These are phyloP conservation scores for Nothocercus julius DNA, from an alignment of 2,113 vertebrate genomes.

Conservation along the genomic window DNA sequence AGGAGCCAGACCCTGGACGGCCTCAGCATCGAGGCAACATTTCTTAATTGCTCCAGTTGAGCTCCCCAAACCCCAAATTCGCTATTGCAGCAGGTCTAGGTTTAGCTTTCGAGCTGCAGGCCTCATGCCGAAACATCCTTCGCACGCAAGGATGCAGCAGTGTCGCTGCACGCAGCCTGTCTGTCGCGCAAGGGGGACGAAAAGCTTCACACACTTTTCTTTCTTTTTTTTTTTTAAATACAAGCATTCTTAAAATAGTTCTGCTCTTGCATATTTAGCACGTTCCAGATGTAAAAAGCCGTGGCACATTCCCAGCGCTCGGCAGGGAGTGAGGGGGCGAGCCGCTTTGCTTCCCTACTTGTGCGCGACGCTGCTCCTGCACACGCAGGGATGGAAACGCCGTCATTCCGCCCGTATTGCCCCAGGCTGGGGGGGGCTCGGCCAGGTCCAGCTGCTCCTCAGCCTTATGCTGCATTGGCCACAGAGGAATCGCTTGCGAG, in stretches of 20 bases:
- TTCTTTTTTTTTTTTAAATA: neutral
- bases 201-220: neutral
- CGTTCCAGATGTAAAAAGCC: neutral
- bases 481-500: neutral
- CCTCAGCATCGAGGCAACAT: too few relatives aligned
- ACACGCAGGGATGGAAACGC: neutral
- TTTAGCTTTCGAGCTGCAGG: too few relatives aligned
- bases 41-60: too few relatives aligned
- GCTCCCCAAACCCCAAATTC: too few relatives aligned
- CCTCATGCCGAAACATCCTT: too few relatives aligned
- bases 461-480: rapidly evolving
- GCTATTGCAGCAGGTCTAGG: too few relatives aligned
- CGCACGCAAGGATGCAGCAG: too few relatives aligned
- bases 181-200: too few relatives aligned
- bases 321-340: neutral
- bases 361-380: neutral
- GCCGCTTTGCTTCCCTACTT: neutral
- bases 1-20: too few relatives aligned
- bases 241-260: neutral
- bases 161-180: too few relatives aligned
- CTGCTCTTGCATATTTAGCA: neutral
- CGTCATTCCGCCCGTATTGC: neutral
- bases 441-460: constrained; percentile 15
- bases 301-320: too few relatives aligned
- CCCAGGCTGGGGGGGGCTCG: neutral